Conservation (phyloP, 2,888 invertebrate genomes). For the Colletes collaris region DNA sequence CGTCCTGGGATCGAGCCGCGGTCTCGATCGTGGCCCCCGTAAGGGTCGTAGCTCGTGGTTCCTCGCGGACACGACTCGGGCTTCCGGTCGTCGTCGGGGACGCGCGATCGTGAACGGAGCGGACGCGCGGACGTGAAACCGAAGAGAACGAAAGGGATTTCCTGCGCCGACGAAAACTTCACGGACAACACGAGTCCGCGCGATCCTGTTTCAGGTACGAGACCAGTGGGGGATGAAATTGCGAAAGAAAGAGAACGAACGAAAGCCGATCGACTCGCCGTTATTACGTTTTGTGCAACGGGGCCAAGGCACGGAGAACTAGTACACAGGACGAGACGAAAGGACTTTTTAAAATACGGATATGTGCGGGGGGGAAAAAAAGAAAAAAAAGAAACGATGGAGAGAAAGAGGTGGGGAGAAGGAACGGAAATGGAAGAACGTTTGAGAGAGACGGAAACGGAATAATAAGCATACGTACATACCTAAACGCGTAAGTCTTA, state of each 20-base stretch:
- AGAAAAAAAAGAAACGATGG: conserved; percentile 2
- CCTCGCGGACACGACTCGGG: background rate
- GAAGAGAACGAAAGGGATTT: conserved; percentile 28
- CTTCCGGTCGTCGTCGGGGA: background rate
- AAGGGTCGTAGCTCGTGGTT: background rate
- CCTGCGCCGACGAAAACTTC: conserved; percentile 33
- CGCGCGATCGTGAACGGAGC: background rate
- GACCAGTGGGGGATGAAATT: conserved; percentile 6
- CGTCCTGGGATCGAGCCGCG: background rate
- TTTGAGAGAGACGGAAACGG: conserved; percentile 10
- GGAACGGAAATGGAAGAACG: conserved; percentile 29
- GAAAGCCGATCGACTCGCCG: conserved; percentile 63
- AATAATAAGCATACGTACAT: conserved; percentile 78
- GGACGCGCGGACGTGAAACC: conserved; percentile 7
- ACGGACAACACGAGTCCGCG: conserved; percentile 42
- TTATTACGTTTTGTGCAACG: conserved; percentile 54
- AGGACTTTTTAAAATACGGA: conserved; percentile 3
- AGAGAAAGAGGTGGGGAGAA: conserved; percentile 5
- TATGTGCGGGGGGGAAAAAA: background rate
- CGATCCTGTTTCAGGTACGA: conserved; percentile 51
- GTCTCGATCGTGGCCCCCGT: background rate
- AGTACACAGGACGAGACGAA: conserved; percentile 53
- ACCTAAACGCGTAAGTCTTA: conserved; percentile 80
- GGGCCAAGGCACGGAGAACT: conserved; percentile 59
- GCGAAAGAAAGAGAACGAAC: conserved; percentile 27